phyloP scores from a whole-genome alignment of 2,888 invertebrate genomes.

The Dryadula phaetusa region DNA sequence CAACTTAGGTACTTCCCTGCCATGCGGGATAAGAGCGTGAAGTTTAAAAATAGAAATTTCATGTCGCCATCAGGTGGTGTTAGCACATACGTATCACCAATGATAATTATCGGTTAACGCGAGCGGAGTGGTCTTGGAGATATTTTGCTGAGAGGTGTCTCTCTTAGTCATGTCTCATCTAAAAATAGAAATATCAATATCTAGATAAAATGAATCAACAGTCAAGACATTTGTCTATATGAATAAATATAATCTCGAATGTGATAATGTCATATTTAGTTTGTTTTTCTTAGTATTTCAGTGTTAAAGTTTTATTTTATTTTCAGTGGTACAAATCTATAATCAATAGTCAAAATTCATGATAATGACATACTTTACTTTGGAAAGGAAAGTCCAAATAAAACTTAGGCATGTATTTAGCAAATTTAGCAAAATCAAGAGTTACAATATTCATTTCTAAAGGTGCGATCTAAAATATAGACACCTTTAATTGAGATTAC shows the following conservation, averaged over 20 bases:
- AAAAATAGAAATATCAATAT: slow-evolving; percentile 1
- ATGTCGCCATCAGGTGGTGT: background rate
- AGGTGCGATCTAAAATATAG: too few species aligned
- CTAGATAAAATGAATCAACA: slow-evolving; percentile 11
- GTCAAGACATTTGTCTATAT: background rate
- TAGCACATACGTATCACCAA: slow-evolving; percentile 7
- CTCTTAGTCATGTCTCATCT: background rate
- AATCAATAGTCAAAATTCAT: too few species aligned
- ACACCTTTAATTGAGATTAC: too few species aligned
- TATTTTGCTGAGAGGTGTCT: background rate
- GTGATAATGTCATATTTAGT: background rate
- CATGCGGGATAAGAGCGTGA: too few species aligned
- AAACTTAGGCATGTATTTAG: too few species aligned
- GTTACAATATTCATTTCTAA: too few species aligned
- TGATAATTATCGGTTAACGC: background rate
- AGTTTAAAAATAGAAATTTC: background rate
- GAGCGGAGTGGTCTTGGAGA: background rate
- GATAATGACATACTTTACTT: too few species aligned
- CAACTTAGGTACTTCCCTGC: too few species aligned
- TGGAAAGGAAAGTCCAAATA: too few species aligned
- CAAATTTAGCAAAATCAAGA: too few species aligned
- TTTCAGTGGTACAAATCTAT: too few species aligned
- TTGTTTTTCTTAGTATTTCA: background rate
- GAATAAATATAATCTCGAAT: background rate
- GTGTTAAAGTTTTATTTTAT: background rate